Evolutionary conservation across 2,113 vertebrate species (phyloP).

Genomic region (Mixornis gularis): DNA sequence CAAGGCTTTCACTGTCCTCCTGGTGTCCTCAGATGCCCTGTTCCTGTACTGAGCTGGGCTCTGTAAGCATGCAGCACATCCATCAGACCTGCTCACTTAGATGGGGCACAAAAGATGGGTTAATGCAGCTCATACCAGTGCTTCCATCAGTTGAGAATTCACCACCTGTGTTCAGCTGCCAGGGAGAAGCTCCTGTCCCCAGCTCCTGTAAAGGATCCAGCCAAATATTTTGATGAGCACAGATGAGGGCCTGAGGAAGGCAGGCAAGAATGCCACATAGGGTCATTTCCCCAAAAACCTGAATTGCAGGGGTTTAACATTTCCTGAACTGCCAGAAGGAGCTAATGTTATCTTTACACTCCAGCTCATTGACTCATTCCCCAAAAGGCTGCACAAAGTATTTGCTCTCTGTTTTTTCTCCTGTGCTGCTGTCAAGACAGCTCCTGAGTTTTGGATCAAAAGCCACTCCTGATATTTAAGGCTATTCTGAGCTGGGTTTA

Average conservation of each 20-base stretch:
- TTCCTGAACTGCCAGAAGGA: neutral
- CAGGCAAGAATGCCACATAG: neutral
- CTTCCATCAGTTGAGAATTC: neutral
- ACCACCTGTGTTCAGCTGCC: neutral
- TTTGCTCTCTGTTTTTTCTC: neutral
- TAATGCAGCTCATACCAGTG: neutral
- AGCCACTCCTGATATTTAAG: neutral
- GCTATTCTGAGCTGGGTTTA: neutral
- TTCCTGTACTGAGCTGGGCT: neutral
- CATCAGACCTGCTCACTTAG: neutral
- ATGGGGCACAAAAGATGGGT: neutral
- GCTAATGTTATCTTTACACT: neutral
- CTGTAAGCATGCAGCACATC: neutral
- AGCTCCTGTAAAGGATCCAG: neutral
- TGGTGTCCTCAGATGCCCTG: conserved; percentile 2
- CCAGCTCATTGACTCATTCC: neutral
- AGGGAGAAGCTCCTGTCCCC: neutral
- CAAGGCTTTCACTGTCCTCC: conserved; percentile 33
- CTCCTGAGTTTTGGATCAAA: neutral
- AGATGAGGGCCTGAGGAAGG: neutral
- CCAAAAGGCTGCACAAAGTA: neutral
- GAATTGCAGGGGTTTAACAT: neutral
- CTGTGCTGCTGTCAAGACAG: neutral
- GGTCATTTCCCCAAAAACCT: neutral
- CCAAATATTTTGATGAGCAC: neutral